Evolutionary conservation across 2,797 vertebrate species (phyloP).

Genomic region (Hypotaenidia okinawae): DNA sequence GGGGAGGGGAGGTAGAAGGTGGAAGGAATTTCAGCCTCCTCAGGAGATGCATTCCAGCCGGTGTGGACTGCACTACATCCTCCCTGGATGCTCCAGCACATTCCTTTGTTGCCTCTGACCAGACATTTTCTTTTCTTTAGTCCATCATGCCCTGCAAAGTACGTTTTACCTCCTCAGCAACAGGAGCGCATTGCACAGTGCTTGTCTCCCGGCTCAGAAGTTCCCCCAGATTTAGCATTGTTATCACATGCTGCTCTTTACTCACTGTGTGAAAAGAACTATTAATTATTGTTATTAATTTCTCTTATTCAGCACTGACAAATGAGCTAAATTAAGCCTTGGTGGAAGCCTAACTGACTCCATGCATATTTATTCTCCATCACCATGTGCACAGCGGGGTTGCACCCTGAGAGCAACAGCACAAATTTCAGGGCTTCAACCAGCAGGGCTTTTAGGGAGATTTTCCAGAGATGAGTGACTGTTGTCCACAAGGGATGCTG

Average conservation of each 20-base stretch:
- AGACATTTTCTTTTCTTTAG: slow-evolving; percentile 55
- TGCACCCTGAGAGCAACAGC: not conserved
- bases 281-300: slow-evolving; percentile 43
- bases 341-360: slow-evolving; percentile 7
- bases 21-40: slow-evolving; percentile 62
- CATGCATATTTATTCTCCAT: slow-evolving; percentile 32
- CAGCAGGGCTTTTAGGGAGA: not conserved
- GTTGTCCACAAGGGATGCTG: not conserved
- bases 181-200: not conserved
- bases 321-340: slow-evolving; percentile 50
- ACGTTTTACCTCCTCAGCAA: not conserved
- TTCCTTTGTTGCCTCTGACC: slow-evolving; percentile 52
- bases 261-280: not conserved
- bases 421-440: not conserved
- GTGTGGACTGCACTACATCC: slow-evolving; percentile 3
- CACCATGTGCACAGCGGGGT: not conserved
- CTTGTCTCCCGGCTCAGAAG: not conserved
- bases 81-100: slow-evolving; percentile 51
- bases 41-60: slow-evolving; percentile 39
- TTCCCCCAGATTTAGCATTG: slow-evolving; percentile 8
- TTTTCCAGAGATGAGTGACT: not conserved
- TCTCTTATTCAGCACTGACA: not conserved
- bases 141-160: not conserved
- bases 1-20: not conserved
- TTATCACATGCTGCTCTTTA: not conserved